Evolutionary conservation across 2,797 vertebrate genomes (phyloP), one percentile per base, ranked within the genome.

Genomic region (Siniperca scherzeri): DNA sequence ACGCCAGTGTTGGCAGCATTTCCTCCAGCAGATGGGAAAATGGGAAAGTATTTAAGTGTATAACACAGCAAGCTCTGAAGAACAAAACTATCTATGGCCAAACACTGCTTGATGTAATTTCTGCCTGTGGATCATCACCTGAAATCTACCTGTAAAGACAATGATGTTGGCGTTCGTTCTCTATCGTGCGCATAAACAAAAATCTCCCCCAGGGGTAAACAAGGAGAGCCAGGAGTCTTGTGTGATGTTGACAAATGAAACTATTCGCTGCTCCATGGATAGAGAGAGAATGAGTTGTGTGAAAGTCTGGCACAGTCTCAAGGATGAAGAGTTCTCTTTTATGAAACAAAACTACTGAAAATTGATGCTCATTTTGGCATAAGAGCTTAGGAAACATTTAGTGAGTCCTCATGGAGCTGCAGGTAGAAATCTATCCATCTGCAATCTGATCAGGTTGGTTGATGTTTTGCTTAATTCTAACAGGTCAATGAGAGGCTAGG

Each of bases 11-110:
- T 84, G 79, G 77, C 86, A 80, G 71, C 27, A 36, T 80, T 82
- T 84, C 62, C 70, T 80, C 70, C 77, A 85, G 82, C 80, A 83
- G 74, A 82, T 89, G 78, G 84, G 75, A 84, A 86, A 77, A 87
- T 56, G 73, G 76, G 74, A 84, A 75, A 56, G 66, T 80, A 66
- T 84, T 74, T 75, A 76, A 78, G 76, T 74, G 60, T 71, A 40
- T 52, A 74, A 62, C 65, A 84, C 33, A 83, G 72, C 9, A 3
- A 78, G 66, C 17, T 66, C 74, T 25, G 36, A 73, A 74, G 60
- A 83, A 87, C 61, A 72, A 62, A 68, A 73, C 22, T 30, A 56
- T 84, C 62, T 3, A 25, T 44, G 55, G 69, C 33, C 42, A 69
- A 87, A 78, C 61, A 48, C 25, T 19, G 44, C 60, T 68, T 27